Conservation (phyloP, 2,113 vertebrate genomes). For the Phainopepla nitens region DNA sequence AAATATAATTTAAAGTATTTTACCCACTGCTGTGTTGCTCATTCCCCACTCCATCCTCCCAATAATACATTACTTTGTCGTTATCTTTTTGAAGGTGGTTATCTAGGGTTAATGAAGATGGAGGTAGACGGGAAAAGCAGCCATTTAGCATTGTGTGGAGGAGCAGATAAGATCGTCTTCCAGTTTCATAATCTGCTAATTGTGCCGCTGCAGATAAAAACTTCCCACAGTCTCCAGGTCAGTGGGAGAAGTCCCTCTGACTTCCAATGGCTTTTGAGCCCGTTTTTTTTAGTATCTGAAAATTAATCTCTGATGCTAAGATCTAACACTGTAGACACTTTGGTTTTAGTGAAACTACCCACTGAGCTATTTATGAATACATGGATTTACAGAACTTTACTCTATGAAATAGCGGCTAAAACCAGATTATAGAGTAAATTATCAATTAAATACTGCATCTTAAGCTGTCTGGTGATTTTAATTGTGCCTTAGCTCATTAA, state of each 20-base stretch:
- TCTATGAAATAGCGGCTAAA: not conserved
- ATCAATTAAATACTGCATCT: not conserved
- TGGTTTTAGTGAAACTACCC: not conserved
- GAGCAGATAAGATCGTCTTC: not conserved
- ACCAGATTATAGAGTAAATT: not conserved
- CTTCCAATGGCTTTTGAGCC: not conserved
- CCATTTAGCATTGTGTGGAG: not conserved
- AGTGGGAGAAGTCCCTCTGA: not conserved
- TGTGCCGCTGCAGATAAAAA: not conserved
- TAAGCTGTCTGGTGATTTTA: not conserved
- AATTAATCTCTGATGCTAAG: not conserved
- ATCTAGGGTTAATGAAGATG: not conserved
- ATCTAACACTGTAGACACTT: not conserved
- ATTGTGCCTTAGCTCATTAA: not conserved
- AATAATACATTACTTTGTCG: not conserved
- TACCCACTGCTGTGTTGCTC: not conserved
- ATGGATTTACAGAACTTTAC: not conserved
- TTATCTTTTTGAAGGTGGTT: not conserved
- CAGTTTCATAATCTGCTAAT: not conserved
- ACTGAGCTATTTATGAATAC: not conserved
- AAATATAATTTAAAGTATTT: not conserved
- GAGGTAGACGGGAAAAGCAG: not conserved
- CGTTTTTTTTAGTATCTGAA: not conserved
- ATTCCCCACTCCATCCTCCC: rapidly evolving
- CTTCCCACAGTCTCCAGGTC: not conserved